Evolutionary conservation across 1,140 invertebrate species (phyloP).

Genomic region (Drosophila nannoptera): DNA sequence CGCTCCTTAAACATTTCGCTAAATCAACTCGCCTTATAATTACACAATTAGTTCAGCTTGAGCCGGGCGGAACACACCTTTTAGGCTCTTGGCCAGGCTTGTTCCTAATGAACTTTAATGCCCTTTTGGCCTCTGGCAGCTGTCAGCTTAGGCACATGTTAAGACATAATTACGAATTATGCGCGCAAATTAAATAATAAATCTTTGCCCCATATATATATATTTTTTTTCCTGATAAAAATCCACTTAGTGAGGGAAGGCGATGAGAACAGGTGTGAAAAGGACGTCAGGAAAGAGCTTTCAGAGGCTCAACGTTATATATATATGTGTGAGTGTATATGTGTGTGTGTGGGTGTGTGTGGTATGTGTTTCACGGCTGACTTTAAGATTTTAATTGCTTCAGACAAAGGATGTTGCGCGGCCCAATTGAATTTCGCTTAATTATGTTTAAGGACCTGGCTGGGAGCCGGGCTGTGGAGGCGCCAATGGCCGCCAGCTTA

Average conservation of each 20-base stretch:
- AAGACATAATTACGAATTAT: conserved; percentile 60
- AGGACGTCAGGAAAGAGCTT: neutral
- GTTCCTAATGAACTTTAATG: conserved; percentile 25
- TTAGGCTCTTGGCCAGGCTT: neutral
- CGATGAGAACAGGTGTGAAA: conserved; percentile 3
- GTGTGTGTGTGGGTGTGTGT: conserved; percentile 14
- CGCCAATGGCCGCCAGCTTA: conserved; percentile 1
- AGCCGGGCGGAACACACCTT: neutral
- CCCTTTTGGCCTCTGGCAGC: neutral
- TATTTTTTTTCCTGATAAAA: conserved; percentile 38
- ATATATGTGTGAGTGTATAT: neutral
- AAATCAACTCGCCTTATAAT: too few species aligned
- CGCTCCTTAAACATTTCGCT: too few species aligned
- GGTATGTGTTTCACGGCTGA: too few species aligned
- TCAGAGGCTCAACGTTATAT: conserved; percentile 32
- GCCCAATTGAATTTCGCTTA: conserved; percentile 1
- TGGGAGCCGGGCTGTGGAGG: neutral
- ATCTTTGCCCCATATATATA: conserved; percentile 51
- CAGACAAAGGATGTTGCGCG: conserved; percentile 12
- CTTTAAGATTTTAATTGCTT: conserved; percentile 25
- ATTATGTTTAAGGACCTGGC: conserved; percentile 15
- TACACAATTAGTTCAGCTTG: too few species aligned
- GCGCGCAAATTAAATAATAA: conserved; percentile 62
- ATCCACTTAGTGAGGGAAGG: conserved; percentile 47
- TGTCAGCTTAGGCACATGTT: conserved; percentile 38